Percentiles rank a stretch among this genome's conserved stretches.
phyloP scores from a whole-genome alignment of 2,888 invertebrate species.

The Coenonympha glycerion region DNA sequence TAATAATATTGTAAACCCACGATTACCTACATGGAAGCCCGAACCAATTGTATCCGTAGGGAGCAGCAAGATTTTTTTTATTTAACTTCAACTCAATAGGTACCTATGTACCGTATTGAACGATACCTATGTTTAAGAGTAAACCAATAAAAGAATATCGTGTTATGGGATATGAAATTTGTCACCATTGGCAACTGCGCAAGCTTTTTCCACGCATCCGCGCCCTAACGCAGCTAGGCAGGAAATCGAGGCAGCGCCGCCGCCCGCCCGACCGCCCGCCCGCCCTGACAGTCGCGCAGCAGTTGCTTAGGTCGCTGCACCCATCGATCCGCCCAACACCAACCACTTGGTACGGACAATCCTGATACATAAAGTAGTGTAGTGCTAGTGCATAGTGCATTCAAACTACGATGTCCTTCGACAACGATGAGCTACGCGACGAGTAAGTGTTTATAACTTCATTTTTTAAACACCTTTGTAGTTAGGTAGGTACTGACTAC shows the following conservation, averaged over 20 bases:
- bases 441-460: constrained; percentile 78
- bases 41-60: too few species aligned
- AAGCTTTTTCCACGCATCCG: constrained; percentile 41
- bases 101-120: too few species aligned
- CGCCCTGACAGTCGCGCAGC: constrained; percentile 50
- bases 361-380: constrained; percentile 37
- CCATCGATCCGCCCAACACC: constrained; percentile 58
- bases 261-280: constrained; percentile 32
- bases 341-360: constrained; percentile 30
- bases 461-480: neutral
- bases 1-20: too few species aligned
- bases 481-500: too few species aligned
- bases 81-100: too few species aligned
- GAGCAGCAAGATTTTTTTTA: too few species aligned
- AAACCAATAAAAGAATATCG: neutral
- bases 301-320: constrained; percentile 42
- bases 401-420: constrained; percentile 71
- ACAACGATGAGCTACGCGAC: constrained; percentile 81
- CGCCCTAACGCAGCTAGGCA: constrained; percentile 48
- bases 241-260: too few species aligned
- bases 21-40: too few species aligned
- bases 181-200: constrained; percentile 28
- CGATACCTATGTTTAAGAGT: neutral
- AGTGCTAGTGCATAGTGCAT: constrained; percentile 44
- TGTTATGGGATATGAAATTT: constrained; percentile 4